Percentiles rank a stretch among this genome's conserved stretches.
These are phyloP conservation scores for Hemitrygon akajei DNA, from an alignment of 2,797 vertebrate genomes.

Conservation along the genomic window DNA sequence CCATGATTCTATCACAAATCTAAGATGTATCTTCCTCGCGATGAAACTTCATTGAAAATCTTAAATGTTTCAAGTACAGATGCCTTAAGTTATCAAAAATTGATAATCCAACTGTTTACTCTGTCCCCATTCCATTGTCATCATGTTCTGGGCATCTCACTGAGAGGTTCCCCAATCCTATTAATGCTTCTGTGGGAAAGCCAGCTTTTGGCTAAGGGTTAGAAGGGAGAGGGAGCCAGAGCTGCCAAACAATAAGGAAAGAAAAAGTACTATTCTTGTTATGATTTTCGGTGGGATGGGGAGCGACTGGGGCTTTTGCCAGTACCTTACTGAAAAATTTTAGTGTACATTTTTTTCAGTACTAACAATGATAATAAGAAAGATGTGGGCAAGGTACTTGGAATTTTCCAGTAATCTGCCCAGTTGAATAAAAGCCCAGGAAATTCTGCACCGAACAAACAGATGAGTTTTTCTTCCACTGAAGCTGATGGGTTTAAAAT, in stretches of 20 bases:
- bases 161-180: no score
- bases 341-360: background rate
- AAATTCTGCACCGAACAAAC: background rate
- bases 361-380: background rate
- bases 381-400: background rate
- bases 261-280: background rate
- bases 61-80: background rate
- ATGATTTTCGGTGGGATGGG: background rate
- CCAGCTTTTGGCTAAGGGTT: no score
- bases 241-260: background rate
- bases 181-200: no score
- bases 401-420: background rate
- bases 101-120: no score
- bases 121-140: no score
- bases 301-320: background rate
- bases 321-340: background rate
- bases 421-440: background rate
- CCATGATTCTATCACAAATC: no score
- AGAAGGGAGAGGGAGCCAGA: no score
- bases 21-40: background rate
- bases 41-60: background rate
- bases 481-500: background rate
- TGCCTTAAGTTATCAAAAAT: background rate
- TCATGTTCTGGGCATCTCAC: no score
- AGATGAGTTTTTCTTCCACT: background rate